These are phyloP conservation scores for Emydocephalus ijimae DNA, from an alignment of 2,113 vertebrate species.

Conservation along the genomic window DNA sequence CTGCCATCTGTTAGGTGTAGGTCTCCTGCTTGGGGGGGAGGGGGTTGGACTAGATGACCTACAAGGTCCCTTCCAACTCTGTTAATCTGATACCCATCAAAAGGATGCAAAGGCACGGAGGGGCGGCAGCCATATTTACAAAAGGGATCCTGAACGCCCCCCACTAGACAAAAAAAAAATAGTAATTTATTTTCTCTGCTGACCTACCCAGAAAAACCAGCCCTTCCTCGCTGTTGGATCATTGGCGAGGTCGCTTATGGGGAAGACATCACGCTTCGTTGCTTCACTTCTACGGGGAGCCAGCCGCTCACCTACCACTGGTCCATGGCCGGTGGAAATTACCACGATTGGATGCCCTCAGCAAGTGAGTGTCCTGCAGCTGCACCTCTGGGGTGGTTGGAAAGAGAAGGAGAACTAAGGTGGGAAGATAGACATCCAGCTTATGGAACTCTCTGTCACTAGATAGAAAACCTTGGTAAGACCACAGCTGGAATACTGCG, in stretches of 20 bases:
- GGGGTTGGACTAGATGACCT: too few species aligned
- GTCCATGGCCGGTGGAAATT: constrained; percentile 69
- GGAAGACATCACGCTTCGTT: constrained; percentile 71
- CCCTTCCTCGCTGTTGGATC: constrained; percentile 78
- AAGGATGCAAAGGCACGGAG: too few species aligned
- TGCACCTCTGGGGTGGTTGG: not conserved
- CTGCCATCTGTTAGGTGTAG: too few species aligned
- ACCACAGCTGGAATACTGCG: not conserved
- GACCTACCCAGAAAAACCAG: constrained; percentile 71
- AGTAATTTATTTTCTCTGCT: not conserved
- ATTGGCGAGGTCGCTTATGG: constrained; percentile 75
- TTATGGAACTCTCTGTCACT: not conserved
- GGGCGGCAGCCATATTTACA: not conserved
- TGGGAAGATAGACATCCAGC: not conserved
- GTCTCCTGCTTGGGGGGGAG: too few species aligned
- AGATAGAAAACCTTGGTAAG: not conserved
- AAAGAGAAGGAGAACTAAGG: not conserved
- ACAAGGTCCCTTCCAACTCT: too few species aligned
- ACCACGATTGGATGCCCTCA: constrained; percentile 43
- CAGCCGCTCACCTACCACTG: constrained; percentile 78
- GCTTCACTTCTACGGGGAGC: constrained; percentile 71
- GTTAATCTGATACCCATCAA: too few species aligned
- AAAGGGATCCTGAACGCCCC: not conserved
- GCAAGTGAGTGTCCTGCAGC: not conserved
- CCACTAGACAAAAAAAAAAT: not conserved